phyloP scores from a whole-genome alignment of 2,888 invertebrate genomes.

The Brenthis ino region DNA sequence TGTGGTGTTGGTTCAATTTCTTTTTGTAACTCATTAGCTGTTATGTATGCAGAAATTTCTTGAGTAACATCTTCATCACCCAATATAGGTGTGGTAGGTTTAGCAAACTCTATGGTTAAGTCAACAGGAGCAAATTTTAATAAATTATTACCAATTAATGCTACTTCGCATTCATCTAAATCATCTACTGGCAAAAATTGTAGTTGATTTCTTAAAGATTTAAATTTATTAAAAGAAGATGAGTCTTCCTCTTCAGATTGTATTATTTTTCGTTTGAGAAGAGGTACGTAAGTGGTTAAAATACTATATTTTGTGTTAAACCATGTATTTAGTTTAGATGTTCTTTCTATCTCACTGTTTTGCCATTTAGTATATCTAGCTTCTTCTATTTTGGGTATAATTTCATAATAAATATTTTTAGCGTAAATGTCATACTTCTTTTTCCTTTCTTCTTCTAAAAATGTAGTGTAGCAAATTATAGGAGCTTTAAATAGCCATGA shows the following conservation, averaged over 20 bases:
- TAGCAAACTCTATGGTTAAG: conserved; percentile 48
- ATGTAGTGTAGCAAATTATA: conserved; percentile 62
- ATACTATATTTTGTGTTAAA: conserved; percentile 42
- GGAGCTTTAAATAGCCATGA: conserved; percentile 76
- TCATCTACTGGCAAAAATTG: conserved; percentile 59
- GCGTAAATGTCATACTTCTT: conserved; percentile 57
- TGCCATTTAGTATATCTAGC: conserved; percentile 62
- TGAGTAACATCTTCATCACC: conserved; percentile 73
- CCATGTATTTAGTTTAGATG: conserved; percentile 65
- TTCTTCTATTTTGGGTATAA: conserved; percentile 68
- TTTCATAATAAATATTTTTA: conserved; percentile 66
- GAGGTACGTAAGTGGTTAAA: conserved; percentile 52
- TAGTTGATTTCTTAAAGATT: conserved; percentile 45
- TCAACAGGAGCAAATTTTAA: conserved; percentile 64
- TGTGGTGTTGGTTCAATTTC: conserved; percentile 66
- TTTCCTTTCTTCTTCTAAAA: conserved; percentile 52
- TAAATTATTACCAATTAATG: conserved; percentile 46
- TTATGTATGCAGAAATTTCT: conserved; percentile 62
- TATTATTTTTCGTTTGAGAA: conserved; percentile 42
- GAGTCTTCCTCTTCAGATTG: conserved; percentile 31
- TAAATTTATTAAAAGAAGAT: conserved; percentile 42
- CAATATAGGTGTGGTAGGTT: conserved; percentile 64
- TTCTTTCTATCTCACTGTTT: conserved; percentile 62
- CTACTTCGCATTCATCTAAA: conserved; percentile 51
- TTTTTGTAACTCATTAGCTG: conserved; percentile 65